These are phyloP conservation scores for Venturia canescens DNA, from an alignment of 1,140 invertebrate genomes.

Conservation along the genomic window DNA sequence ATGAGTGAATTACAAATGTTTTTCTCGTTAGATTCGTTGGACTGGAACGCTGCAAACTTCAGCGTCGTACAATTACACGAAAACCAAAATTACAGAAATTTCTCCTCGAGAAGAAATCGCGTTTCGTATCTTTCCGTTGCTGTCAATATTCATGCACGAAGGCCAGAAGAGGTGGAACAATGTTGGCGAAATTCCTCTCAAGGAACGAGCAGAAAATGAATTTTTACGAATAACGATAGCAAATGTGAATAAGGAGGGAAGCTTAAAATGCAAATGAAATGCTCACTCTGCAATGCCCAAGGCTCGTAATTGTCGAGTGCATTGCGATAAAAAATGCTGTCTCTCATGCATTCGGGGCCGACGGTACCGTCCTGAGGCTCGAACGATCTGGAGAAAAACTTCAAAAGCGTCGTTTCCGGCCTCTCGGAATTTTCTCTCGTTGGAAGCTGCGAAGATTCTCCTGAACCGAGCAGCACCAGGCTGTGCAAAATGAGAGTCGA, in stretches of 20 bases:
- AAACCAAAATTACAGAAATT: no score
- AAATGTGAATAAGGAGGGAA: neutral
- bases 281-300: constrained; percentile 68
- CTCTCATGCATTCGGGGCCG: constrained; percentile 55
- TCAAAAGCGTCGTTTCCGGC: constrained; percentile 57
- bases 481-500: constrained; percentile 40
- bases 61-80: no score
- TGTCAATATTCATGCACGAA: no score
- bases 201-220: neutral
- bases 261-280: neutral
- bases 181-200: no score
- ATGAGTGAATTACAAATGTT: no score
- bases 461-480: neutral
- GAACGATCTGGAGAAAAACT: constrained; percentile 59
- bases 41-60: no score
- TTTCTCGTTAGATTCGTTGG: no score
- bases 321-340: constrained; percentile 58
- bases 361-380: constrained; percentile 51
- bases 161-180: no score
- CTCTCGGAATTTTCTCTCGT: constrained; percentile 1
- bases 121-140: no score
- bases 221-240: neutral
- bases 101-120: no score
- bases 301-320: constrained; percentile 59
- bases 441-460: neutral